These are phyloP conservation scores for Phyllotreta cruciferae DNA, from an alignment of 2,888 invertebrate species.

Conservation along the genomic window DNA sequence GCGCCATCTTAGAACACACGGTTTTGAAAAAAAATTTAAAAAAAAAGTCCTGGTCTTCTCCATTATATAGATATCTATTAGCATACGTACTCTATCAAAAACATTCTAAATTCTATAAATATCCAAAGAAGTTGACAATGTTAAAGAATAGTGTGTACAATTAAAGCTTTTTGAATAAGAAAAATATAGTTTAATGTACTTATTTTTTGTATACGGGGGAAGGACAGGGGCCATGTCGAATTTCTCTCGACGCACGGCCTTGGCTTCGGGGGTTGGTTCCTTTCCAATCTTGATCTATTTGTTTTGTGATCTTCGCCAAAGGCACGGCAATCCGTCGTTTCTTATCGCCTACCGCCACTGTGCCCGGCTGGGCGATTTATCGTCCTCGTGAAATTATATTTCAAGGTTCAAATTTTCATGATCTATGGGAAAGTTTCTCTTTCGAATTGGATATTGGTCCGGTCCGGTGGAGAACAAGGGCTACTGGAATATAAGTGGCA, in stretches of 20 bases:
- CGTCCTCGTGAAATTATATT: conserved; percentile 58
- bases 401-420: conserved; percentile 59
- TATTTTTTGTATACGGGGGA: too few relatives aligned
- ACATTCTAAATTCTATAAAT: too few relatives aligned
- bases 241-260: conserved; percentile 13
- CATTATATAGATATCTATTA: too few relatives aligned
- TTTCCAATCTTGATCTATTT: conserved; percentile 61
- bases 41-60: too few relatives aligned
- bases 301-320: conserved; percentile 60
- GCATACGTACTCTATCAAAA: too few relatives aligned
- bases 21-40: too few relatives aligned
- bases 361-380: conserved; percentile 52
- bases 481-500: conserved; percentile 22
- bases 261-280: conserved; percentile 50
- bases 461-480: conserved; percentile 27
- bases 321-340: conserved; percentile 57
- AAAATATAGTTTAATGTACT: too few relatives aligned
- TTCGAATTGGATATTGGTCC: conserved; percentile 57
- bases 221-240: conserved; percentile 5
- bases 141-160: too few relatives aligned
- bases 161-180: too few relatives aligned
- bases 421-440: conserved; percentile 60
- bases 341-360: conserved; percentile 56
- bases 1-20: too few relatives aligned
- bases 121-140: too few relatives aligned